Percentiles rank a stretch among this genome's conserved stretches.
phyloP scores from a whole-genome alignment of 2,888 invertebrate species.

The Volucella zonaria region DNA sequence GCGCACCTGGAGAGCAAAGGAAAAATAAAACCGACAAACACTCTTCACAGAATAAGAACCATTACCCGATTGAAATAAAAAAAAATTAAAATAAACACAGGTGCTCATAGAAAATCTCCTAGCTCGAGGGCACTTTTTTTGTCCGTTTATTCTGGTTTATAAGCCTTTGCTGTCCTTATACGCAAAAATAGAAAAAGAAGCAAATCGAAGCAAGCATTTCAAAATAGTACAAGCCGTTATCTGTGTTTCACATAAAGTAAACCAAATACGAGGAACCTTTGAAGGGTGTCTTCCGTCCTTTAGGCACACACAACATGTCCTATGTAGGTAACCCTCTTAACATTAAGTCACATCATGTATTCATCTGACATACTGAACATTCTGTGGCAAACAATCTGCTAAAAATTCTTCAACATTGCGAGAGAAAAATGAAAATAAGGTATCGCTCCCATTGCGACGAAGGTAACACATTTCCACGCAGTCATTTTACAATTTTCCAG shows the following conservation, averaged over 20 bases:
- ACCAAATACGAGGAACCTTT: slow-evolving; percentile 39
- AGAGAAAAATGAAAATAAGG: slow-evolving; percentile 4
- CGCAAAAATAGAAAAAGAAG: slow-evolving; percentile 18
- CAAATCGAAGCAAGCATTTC: slow-evolving; percentile 21
- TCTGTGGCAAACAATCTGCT: slow-evolving; percentile 21
- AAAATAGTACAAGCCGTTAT: slow-evolving; percentile 34
- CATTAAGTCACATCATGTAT: background rate
- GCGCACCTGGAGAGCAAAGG: slow-evolving; percentile 20
- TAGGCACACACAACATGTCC: background rate
- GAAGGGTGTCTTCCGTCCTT: slow-evolving; percentile 4
- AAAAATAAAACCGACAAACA: slow-evolving; percentile 5
- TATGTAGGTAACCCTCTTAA: background rate
- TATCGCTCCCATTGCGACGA: slow-evolving; percentile 6
- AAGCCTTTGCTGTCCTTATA: slow-evolving; percentile 42
- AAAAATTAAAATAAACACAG: slow-evolving; percentile 13
- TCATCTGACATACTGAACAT: background rate
- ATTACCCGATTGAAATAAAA: slow-evolving; percentile 45
- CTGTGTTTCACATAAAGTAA: slow-evolving; percentile 22
- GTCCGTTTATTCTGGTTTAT: background rate
- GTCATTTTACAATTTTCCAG: slow-evolving; percentile 29
- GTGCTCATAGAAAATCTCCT: slow-evolving; percentile 11
- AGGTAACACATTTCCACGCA: slow-evolving; percentile 18
- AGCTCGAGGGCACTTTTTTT: slow-evolving; percentile 28
- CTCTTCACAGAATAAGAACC: slow-evolving; percentile 11
- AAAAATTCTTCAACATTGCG: slow-evolving; percentile 29